Evolutionary conservation across 2,888 invertebrate genomes (phyloP).

Genomic region (Gymnosoma rotundatum): DNA sequence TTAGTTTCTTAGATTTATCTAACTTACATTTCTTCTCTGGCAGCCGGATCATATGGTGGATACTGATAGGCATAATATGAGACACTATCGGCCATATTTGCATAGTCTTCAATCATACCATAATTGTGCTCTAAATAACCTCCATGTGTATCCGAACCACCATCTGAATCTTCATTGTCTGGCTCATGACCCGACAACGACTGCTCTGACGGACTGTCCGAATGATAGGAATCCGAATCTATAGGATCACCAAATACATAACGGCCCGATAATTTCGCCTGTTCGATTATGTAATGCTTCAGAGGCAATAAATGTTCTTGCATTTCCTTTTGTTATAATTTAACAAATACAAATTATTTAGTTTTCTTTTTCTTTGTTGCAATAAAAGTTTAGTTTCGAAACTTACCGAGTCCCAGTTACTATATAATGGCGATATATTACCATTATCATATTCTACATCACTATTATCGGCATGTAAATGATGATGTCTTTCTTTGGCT

Average conservation of each 20-base stretch:
- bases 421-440: conserved; percentile 86
- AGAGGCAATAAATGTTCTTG: conserved; percentile 90
- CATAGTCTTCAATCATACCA: conserved; percentile 81
- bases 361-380: background rate
- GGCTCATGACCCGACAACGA: conserved; percentile 88
- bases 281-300: conserved; percentile 94
- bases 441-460: conserved; percentile 85
- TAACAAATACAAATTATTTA: background rate
- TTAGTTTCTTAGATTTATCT: background rate
- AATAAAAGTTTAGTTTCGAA: background rate
- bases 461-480: conserved; percentile 78
- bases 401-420: conserved; percentile 86
- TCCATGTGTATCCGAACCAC: conserved; percentile 85
- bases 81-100: conserved; percentile 84
- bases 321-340: conserved; percentile 81
- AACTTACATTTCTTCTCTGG: conserved; percentile 82
- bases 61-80: conserved; percentile 86
- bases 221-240: conserved; percentile 90
- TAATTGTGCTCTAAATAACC: conserved; percentile 86
- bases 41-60: conserved; percentile 84
- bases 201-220: conserved; percentile 87
- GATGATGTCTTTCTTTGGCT: conserved; percentile 74
- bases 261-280: conserved; percentile 88
- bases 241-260: conserved; percentile 87
- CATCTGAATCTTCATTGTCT: conserved; percentile 90